phyloP scores from a whole-genome alignment of 2,113 vertebrate genomes.

The Cariama cristata region DNA sequence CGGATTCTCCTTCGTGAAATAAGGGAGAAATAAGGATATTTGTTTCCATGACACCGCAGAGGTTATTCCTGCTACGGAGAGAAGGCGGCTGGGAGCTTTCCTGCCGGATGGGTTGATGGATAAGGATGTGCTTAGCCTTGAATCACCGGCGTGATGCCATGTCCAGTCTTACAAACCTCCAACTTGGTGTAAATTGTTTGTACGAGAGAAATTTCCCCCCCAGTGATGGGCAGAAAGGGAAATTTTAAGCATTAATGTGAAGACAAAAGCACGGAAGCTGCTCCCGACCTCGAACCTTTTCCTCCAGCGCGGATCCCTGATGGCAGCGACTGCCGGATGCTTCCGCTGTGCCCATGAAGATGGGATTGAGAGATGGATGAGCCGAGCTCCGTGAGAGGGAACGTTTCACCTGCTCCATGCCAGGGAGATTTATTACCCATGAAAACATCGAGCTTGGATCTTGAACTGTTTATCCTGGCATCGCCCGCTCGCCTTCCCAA shows the following conservation, averaged over 20 bases:
- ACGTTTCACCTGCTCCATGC: rapidly evolving
- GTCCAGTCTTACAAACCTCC: background rate
- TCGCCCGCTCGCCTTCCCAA: background rate
- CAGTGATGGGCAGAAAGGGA: background rate
- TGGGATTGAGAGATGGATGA: rapidly evolving
- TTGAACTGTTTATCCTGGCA: background rate
- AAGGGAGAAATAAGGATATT: background rate
- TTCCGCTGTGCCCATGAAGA: rapidly evolving
- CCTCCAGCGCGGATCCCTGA: rapidly evolving
- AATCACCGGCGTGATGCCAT: rapidly evolving
- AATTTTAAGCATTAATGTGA: background rate
- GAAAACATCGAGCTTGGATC: background rate
- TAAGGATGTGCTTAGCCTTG: background rate
- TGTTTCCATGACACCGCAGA: background rate
- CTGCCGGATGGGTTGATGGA: background rate
- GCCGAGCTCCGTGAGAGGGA: rapidly evolving
- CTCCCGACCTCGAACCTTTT: background rate
- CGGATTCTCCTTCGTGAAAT: background rate
- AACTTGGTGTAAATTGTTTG: too few species aligned
- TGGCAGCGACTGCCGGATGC: too few species aligned
- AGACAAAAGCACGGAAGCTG: background rate
- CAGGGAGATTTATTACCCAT: rapidly evolving
- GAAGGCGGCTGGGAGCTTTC: background rate
- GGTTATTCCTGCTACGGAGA: background rate
- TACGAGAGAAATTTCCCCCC: background rate